Evolutionary conservation across 2,888 invertebrate genomes (phyloP).

Genomic region (Idaea straminata): DNA sequence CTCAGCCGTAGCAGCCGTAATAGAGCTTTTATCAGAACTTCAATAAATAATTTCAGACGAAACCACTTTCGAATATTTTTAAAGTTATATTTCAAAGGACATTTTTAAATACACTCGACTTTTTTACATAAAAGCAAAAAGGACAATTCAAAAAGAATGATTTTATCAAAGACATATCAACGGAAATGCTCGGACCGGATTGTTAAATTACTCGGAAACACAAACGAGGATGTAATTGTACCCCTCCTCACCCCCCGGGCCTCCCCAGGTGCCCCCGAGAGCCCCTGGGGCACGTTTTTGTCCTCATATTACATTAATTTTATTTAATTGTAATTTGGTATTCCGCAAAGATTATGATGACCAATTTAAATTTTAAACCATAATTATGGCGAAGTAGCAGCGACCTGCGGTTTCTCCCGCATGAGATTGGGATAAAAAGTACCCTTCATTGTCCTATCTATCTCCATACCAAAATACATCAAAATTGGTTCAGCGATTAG

Average conservation of each 20-base stretch:
- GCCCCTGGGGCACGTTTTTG: background rate
- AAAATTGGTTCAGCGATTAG: too few species aligned
- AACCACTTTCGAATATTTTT: too few species aligned
- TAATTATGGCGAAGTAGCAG: background rate
- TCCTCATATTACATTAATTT: background rate
- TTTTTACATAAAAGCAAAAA: slow-evolving; percentile 6
- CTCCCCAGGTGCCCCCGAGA: background rate
- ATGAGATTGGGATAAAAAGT: too few species aligned
- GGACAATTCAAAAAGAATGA: slow-evolving; percentile 2
- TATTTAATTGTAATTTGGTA: background rate
- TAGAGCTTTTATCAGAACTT: too few species aligned
- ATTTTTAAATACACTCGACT: background rate
- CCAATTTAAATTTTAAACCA: background rate
- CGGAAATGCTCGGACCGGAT: background rate
- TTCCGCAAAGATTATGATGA: background rate
- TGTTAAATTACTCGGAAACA: background rate
- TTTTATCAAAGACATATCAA: slow-evolving; percentile 3
- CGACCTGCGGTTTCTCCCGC: too few species aligned
- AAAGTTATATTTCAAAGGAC: background rate
- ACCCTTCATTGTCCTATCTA: too few species aligned
- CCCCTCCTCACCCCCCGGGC: background rate
- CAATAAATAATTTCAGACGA: too few species aligned
- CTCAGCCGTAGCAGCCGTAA: too few species aligned
- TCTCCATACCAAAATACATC: too few species aligned
- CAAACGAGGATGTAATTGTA: background rate